Percentiles rank a stretch among this genome's conserved stretches.
These are phyloP conservation scores for Nematopogon swammerdamellus DNA, from an alignment of 2,888 invertebrate species.

Conservation along the genomic window DNA sequence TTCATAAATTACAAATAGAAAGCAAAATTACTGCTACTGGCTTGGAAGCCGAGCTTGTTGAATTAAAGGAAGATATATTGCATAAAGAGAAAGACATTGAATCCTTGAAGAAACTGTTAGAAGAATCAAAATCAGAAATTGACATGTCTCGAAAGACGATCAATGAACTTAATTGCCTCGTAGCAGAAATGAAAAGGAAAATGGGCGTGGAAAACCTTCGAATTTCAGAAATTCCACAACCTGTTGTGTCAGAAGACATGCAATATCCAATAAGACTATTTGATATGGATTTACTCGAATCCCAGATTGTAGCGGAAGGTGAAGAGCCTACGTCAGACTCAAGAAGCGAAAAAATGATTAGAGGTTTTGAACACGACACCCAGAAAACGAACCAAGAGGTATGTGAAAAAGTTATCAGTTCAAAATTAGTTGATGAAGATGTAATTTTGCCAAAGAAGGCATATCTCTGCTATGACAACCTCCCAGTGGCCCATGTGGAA, in stretches of 20 bases:
- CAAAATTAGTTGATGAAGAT: constrained; percentile 27
- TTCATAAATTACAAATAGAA: constrained; percentile 24
- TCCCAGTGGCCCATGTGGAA: constrained; percentile 15
- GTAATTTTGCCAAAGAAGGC: constrained; percentile 51
- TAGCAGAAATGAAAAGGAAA: background rate
- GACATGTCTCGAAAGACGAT: background rate
- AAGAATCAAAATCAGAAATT: constrained; percentile 6
- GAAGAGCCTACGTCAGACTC: constrained; percentile 10
- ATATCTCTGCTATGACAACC: constrained; percentile 46
- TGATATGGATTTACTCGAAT: constrained; percentile 32
- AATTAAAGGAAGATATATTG: constrained; percentile 30
- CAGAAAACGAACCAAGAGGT: constrained; percentile 16
- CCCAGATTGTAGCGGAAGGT: constrained; percentile 35
- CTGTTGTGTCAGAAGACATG: background rate
- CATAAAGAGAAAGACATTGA: constrained; percentile 7
- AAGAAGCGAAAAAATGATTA: constrained; percentile 17
- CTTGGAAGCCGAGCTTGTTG: constrained; percentile 26
- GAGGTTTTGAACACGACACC: constrained; percentile 20
- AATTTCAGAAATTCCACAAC: too few species aligned
- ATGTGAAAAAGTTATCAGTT: constrained; percentile 10
- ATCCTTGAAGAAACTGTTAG: constrained; percentile 7
- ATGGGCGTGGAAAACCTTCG: too few species aligned
- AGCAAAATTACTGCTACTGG: constrained; percentile 20
- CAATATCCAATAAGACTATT: constrained; percentile 8
- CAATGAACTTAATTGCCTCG: constrained; percentile 1